Evolutionary conservation across 2,888 invertebrate species (phyloP).

Genomic region (Nemoura dubitans): DNA sequence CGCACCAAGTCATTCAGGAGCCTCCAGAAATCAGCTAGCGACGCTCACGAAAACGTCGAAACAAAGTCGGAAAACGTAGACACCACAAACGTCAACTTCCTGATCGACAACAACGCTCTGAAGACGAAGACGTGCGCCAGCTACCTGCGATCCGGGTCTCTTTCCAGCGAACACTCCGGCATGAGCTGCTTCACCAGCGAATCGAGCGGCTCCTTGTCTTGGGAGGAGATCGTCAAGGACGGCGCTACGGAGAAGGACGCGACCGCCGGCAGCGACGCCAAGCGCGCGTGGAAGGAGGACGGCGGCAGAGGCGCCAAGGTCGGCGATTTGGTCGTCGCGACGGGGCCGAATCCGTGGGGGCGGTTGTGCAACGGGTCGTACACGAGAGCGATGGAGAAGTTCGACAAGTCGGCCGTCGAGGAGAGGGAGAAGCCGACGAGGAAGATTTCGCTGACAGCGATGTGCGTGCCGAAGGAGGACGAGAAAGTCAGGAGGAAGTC

Average conservation of each 20-base stretch:
- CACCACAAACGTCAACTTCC: neutral
- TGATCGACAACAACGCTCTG: neutral
- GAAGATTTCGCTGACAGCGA: conserved; percentile 15
- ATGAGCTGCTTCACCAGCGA: conserved; percentile 57
- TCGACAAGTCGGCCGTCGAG: conserved; percentile 56
- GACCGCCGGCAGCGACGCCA: neutral
- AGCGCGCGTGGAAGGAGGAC: conserved; percentile 45
- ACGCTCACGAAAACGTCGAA: neutral
- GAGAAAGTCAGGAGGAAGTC: conserved; percentile 49
- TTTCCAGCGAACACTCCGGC: conserved; percentile 52
- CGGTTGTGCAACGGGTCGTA: conserved; percentile 61
- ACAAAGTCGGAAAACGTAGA: neutral
- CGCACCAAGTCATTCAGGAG: conserved; percentile 35
- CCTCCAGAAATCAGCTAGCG: neutral
- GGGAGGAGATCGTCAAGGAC: conserved; percentile 55
- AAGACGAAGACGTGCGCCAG: conserved; percentile 15
- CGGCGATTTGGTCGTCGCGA: neutral
- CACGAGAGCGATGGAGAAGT: conserved; percentile 61
- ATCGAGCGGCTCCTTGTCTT: conserved; percentile 56
- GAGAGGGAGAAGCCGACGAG: conserved; percentile 46
- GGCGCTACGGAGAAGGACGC: neutral
- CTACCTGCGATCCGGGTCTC: conserved; percentile 51
- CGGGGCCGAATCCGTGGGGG: conserved; percentile 55
- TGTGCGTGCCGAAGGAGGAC: neutral
- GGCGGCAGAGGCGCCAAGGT: conserved; percentile 39